phyloP scores from a whole-genome alignment of 2,888 invertebrate species.

The Pachycephus smyrnensis region DNA sequence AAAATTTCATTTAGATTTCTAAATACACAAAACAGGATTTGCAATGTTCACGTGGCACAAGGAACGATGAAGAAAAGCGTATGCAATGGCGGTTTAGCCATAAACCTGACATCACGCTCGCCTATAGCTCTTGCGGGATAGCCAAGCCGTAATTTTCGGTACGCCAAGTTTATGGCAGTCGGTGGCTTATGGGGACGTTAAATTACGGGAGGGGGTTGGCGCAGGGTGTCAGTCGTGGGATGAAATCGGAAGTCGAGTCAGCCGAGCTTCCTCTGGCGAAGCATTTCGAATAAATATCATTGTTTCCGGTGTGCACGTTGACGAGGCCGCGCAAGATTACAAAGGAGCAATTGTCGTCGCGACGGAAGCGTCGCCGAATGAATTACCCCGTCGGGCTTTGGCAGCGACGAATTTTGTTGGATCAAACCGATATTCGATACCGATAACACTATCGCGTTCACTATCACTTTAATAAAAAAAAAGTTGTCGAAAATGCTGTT shows the following conservation, averaged over 20 bases:
- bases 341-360: conserved; percentile 15
- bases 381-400: conserved; percentile 32
- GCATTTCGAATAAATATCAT: conserved; percentile 37
- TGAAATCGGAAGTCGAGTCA: conserved; percentile 8
- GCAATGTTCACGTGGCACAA: neutral
- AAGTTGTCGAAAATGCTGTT: neutral
- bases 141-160: conserved; percentile 52
- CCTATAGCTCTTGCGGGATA: conserved; percentile 40
- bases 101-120: neutral
- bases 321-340: conserved; percentile 9
- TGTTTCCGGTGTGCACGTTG: conserved; percentile 30
- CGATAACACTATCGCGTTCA: neutral
- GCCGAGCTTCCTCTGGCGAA: conserved; percentile 21
- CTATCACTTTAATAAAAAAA: neutral
- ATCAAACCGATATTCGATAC: neutral
- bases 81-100: neutral
- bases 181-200: conserved; percentile 39
- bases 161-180: conserved; percentile 50
- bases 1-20: no score
- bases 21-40: neutral
- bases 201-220: conserved; percentile 30
- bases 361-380: conserved; percentile 37
- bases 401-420: neutral
- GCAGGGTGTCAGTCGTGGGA: conserved; percentile 1
- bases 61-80: neutral